phyloP scores from a whole-genome alignment of 2,797 vertebrate species.

The Micromesistius poutassou region DNA sequence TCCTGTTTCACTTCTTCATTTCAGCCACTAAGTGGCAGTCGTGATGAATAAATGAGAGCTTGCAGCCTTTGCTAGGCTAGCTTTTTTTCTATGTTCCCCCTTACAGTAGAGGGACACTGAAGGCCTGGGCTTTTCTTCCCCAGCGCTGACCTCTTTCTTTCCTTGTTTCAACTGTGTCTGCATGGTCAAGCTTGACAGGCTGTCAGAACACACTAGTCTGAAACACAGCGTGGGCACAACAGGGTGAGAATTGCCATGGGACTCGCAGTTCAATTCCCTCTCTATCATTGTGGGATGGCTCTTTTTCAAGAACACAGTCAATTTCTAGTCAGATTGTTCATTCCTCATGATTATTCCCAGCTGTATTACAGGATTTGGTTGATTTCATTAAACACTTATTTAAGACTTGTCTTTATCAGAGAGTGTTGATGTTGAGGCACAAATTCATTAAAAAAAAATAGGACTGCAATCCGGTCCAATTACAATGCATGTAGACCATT shows the following conservation, averaged over 20 bases:
- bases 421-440: background rate
- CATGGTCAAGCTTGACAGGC: conserved; percentile 46
- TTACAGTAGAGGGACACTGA: conserved; percentile 20
- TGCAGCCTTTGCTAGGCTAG: background rate
- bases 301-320: background rate
- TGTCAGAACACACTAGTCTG: conserved; percentile 58
- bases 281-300: conserved; percentile 13
- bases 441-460: background rate
- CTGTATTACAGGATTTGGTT: background rate
- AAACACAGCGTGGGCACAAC: conserved; percentile 36
- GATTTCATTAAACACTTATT: background rate
- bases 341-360: background rate
- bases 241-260: conserved; percentile 25
- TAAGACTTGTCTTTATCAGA: background rate
- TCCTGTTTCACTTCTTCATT: conserved; percentile 40
- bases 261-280: conserved; percentile 37
- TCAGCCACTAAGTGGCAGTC: conserved; percentile 5
- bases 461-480: background rate
- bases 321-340: background rate
- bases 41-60: background rate
- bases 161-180: conserved; percentile 40
- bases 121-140: conserved; percentile 35
- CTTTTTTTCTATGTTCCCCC: conserved; percentile 12
- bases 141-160: conserved; percentile 39
- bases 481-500: background rate